Percentiles rank a stretch among this genome's conserved stretches.
Evolutionary conservation across 2,797 vertebrate species (phyloP).

Genomic region (Acanthis flammea): DNA sequence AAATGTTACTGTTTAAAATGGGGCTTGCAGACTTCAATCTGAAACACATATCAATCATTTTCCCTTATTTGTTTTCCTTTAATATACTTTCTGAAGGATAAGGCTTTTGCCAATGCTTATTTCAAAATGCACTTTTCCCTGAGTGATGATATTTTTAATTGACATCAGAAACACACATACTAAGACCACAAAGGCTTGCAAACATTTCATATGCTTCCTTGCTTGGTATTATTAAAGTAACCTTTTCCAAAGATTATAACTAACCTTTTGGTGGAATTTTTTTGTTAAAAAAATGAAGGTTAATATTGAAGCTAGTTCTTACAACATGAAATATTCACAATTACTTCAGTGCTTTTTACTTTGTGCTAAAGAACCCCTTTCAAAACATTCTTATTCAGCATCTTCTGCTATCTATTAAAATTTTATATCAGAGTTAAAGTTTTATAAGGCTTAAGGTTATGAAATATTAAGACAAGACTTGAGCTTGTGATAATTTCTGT

Average conservation of each 20-base stretch:
- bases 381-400: constrained; percentile 57
- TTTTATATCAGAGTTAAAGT: constrained; percentile 73
- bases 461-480: constrained; percentile 72
- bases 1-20: not conserved
- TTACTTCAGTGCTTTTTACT: constrained; percentile 30
- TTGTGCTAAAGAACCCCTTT: constrained; percentile 29
- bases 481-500: constrained; percentile 31
- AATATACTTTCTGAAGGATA: not conserved
- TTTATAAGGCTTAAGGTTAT: constrained; percentile 74
- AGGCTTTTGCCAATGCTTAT: not conserved
- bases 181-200: not conserved
- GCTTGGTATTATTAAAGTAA: not conserved
- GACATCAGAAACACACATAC: not conserved
- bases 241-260: constrained; percentile 14
- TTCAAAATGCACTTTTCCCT: not conserved
- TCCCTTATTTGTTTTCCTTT: not conserved
- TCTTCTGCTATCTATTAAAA: constrained; percentile 64
- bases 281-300: not conserved
- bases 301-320: constrained; percentile 21
- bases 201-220: not conserved
- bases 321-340: constrained; percentile 64
- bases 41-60: not conserved
- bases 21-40: not conserved
- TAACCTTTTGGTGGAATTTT: not conserved
- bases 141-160: not conserved